Evolutionary conservation across 2,797 vertebrate genomes (phyloP), one percentile per base, ranked within the genome.

Genomic region (Betta splendens): DNA sequence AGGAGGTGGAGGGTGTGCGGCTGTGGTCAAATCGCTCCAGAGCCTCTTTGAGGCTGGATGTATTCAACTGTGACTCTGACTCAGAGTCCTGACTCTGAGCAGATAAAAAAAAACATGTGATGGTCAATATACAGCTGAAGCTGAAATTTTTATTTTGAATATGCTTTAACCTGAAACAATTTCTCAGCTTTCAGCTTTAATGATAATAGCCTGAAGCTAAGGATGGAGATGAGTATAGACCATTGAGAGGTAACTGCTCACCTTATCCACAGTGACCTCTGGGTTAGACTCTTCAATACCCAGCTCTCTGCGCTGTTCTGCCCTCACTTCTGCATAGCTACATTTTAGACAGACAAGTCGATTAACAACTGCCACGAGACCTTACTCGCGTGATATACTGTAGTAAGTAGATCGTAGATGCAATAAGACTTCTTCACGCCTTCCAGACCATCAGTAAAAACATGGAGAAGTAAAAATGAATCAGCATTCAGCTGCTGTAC

Each of bases 1-100:
- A 98, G 23, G 96, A 98, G 25, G 94, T 93, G 43, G 97, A 99
- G 37, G 94, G 91, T 5, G 96, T 94, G 59, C 92, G 92, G 77
- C 95, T 98, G 72, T 72, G 94, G 83, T 98, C 95, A 81, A 98
- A 98, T 44, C 94, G 93, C 83, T 99, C 96, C 69, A 98, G 85
- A 10, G 93, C 95, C 89, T 98, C 94, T 81, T 98, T 98, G 62
- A 99, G 92, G 79, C 95, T 97, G 72, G 95, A 95, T 4, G 95
- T 96, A 50, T 95, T 97, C 74, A 97, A 92, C 60, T 95, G 95
- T 13, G 95, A 97, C 77, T 98, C 95, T 54, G 94, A 96, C 28
- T 93, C 92, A 37, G 94, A 97, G 77, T 96, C 94, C 79, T 96
- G 94, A 86, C 91, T 93, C 95, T 96, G 73, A 33, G 46, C 9